Conservation (phyloP, 1,140 invertebrate species). For the Brachionus sp. region DNA sequence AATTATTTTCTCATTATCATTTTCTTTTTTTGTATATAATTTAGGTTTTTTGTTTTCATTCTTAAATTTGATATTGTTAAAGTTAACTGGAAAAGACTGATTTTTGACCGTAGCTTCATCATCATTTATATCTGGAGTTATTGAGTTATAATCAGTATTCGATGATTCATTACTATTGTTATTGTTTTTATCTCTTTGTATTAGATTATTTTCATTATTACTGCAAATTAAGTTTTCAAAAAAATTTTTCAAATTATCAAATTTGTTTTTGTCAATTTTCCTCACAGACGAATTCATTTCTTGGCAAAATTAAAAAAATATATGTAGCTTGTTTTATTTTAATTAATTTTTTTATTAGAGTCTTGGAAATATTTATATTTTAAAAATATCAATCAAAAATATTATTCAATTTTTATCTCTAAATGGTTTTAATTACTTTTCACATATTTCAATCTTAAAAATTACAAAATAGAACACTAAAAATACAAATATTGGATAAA, state of each 20-base stretch:
- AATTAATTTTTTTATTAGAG: not conserved
- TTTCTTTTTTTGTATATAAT: not conserved
- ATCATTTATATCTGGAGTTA: not conserved
- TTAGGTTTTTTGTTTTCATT: not conserved
- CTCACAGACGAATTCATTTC: constrained; percentile 28
- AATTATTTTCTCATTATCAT: not conserved
- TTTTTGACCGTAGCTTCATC: not conserved
- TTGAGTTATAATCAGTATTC: not conserved
- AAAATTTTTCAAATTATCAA: constrained; percentile 22
- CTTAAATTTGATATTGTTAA: not conserved
- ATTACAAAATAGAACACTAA: too few relatives aligned
- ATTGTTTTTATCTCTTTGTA: not conserved
- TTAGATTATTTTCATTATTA: not conserved
- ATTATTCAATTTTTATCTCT: too few relatives aligned
- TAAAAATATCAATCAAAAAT: not conserved
- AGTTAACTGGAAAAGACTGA: not conserved
- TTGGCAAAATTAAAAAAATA: not conserved
- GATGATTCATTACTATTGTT: not conserved
- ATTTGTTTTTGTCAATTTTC: constrained; percentile 21
- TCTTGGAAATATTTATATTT: not conserved
- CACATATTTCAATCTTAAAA: too few relatives aligned
- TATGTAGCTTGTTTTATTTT: not conserved
- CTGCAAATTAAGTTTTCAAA: constrained; percentile 12
- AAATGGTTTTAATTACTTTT: too few relatives aligned
- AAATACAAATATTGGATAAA: too few relatives aligned